Evolutionary conservation across 1,140 invertebrate genomes (phyloP), one percentile per base, ranked within the genome.

Genomic region (Brevipalpus yothersi): DNA sequence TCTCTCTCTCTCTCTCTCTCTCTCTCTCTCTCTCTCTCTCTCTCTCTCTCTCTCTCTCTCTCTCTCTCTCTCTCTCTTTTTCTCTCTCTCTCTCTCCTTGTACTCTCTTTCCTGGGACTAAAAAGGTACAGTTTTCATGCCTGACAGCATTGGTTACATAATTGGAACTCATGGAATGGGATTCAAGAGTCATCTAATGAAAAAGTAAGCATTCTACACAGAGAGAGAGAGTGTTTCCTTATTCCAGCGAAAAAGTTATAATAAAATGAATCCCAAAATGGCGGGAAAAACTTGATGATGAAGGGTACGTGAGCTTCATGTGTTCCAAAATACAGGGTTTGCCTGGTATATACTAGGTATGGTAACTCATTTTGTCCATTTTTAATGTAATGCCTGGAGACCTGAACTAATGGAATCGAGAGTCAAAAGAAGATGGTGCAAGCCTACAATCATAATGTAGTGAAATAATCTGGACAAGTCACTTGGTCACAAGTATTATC

Each of bases 61-160:
- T 15, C 12, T 15, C n/a, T 45, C n/a, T 45, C 12, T 15, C n/a
- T 17, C 12, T 15, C 43, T 8, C 5, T 17, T 51, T 2, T 19
- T 51, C n/a, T 3, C 31, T 47, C 12, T 47, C 60, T 41, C 13
- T 10, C 7, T 15, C n/a, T n/a, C n/a, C n/a, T n/a, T n/a, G n/a
- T n/a, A 31, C 31, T 47, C 12, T 47, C 60, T 41, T 54, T 10
- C 7, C 60, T 17, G 31, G 31, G 5, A 31, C 31, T 59, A 59
- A 63, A 55, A 83, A 59, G 83, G 83, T 3, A 80, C 80, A 0
- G 82, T 84, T 10, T 87, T 87, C 64, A 81, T 87, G 60, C 83
- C 84, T 0, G 84, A 86, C 68, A 85, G 82, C 64, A 63, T 86
- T 19, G 84, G 84, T 1, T 87, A 87, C 68, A 75, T 87, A 53